A percentile compares a stretch with the other conserved stretches of the same genome.
phyloP scores from a whole-genome alignment of 2,797 vertebrate genomes.

The Peromyscus melanophrys region DNA sequence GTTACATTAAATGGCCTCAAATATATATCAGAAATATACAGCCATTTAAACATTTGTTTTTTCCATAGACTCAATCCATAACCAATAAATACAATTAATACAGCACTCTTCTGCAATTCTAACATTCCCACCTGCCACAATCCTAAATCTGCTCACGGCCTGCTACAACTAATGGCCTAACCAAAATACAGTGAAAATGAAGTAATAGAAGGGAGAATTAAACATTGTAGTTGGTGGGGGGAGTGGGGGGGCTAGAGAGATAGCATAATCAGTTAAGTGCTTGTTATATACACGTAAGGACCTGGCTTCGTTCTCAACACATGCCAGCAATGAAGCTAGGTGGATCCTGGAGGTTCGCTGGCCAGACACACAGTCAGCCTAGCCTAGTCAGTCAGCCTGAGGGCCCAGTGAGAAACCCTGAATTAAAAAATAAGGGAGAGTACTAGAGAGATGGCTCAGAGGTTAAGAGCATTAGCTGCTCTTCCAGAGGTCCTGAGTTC shows the following conservation, averaged over 20 bases:
- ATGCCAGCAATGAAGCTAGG: background rate
- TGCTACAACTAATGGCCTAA: background rate
- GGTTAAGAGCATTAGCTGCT: no score
- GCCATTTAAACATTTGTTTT: conserved; percentile 59
- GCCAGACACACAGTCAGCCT: background rate
- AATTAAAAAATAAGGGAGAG: background rate
- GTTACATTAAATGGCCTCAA: conserved; percentile 32
- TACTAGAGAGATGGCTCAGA: no score
- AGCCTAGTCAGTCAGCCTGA: background rate
- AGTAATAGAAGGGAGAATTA: conserved; percentile 2
- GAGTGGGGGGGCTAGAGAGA: background rate
- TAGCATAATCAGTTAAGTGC: background rate
- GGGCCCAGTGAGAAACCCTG: background rate
- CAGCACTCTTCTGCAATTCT: background rate
- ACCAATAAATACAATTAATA: background rate
- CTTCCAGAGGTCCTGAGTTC: no score
- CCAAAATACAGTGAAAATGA: conserved; percentile 24
- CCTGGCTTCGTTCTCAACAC: background rate
- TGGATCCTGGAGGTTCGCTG: background rate
- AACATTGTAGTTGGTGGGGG: background rate
- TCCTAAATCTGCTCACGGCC: background rate
- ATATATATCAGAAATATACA: conserved; percentile 25
- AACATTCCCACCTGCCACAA: background rate
- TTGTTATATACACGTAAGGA: background rate
- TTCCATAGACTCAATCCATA: conserved; percentile 25